Evolutionary conservation across 2,888 invertebrate species (phyloP), one percentile per base, ranked within the genome.

Genomic region (Drosophila nigritarsus): DNA sequence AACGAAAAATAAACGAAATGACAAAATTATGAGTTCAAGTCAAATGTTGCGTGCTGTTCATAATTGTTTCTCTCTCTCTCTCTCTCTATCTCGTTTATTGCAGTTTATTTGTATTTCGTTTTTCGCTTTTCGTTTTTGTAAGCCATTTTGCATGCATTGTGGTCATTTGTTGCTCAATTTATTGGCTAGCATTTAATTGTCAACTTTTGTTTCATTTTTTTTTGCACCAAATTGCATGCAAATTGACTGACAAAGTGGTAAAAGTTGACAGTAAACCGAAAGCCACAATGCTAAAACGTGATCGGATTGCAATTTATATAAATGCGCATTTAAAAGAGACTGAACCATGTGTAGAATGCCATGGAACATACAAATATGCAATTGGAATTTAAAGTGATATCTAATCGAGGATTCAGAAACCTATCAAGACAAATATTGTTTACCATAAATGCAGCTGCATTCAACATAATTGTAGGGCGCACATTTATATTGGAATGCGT

Each of bases 221-320:
- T 18, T 30, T 48, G 51, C 60, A 50, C 34, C 48, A 65, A 53
- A 65, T 61, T 40, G 36, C 63, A 62, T 68, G 60, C 53, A 54
- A 80, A 64, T 68, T 64, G 75, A 63, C 80, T 40, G 63, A 51
- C 70, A 76, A 73, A 53, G 51, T 66, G 58, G 32, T 42, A 27
- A 59, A 48, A 49, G 49, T 30, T 34, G 62, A 51, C 45, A 61
- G 54, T 30, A 32, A 63, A 29, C 60, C 50, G 42, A 71, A 86
- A 83, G 78, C 78, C 81, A 76, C 87, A 83, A 83, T 83, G 73
- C 70, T 68, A 89, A 81, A 83, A 77, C 82, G 84, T 89, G 84
- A 73, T 78, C 30, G 66, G 58, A 69, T 65, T 84, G 68, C n/a
- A 49, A 71, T 68, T 62, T 24, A 20, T n/a, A 8, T 24, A 11